Conservation (phyloP, 2,797 vertebrate genomes). For the Hybognathus amarus region DNA sequence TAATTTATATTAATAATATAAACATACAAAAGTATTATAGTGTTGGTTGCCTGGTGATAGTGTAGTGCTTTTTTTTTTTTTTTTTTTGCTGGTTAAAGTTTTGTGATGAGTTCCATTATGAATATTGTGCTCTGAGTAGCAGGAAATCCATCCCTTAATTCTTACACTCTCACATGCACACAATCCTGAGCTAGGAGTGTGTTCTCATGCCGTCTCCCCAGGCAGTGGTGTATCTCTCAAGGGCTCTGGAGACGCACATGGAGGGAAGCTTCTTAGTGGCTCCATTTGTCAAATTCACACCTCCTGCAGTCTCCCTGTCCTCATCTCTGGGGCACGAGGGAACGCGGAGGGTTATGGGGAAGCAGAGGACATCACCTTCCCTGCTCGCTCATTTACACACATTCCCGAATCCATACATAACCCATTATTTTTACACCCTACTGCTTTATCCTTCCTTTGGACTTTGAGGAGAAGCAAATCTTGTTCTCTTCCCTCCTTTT, state of each 20-base stretch:
- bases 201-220: slow-evolving; percentile 14
- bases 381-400: slow-evolving; percentile 27
- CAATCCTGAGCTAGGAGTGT: slow-evolving; percentile 2
- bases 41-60: neutral
- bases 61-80: neutral
- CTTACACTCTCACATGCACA: neutral
- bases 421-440: slow-evolving; percentile 52
- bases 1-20: neutral
- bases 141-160: neutral
- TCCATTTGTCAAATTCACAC: slow-evolving; percentile 50
- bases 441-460: slow-evolving; percentile 28
- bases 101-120: too few relatives aligned
- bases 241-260: slow-evolving; percentile 5
- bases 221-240: slow-evolving; percentile 37
- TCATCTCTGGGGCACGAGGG: slow-evolving; percentile 1
- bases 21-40: neutral
- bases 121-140: neutral
- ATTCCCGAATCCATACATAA: slow-evolving; percentile 37
- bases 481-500: slow-evolving; percentile 14
- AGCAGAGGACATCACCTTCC: slow-evolving; percentile 22
- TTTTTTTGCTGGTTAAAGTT: neutral
- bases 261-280: slow-evolving; percentile 36
- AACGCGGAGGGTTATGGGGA: neutral
- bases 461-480: slow-evolving; percentile 23
- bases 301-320: slow-evolving; percentile 20